These are phyloP conservation scores for Drosophila lacertosa DNA, from an alignment of 1,140 invertebrate genomes.

Conservation along the genomic window DNA sequence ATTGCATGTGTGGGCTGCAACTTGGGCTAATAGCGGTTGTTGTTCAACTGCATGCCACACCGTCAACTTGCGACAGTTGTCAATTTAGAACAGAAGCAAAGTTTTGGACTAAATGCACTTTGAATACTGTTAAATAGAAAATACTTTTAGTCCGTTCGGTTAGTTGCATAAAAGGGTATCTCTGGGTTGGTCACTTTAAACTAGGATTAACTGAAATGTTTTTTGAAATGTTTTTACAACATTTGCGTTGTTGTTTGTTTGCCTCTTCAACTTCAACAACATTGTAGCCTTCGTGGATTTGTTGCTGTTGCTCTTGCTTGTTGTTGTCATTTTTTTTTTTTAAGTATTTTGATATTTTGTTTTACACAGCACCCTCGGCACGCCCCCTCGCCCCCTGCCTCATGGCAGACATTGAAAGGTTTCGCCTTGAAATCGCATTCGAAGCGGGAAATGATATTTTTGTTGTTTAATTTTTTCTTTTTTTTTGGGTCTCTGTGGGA, in stretches of 20 bases:
- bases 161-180: too few species aligned
- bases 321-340: constrained; percentile 15
- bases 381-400: constrained; percentile 20
- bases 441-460: constrained; percentile 62
- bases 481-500: constrained; percentile 52
- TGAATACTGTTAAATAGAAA: too few species aligned
- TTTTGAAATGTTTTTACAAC: constrained; percentile 17
- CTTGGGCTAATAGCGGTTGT: constrained; percentile 9
- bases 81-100: background rate
- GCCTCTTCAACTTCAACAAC: constrained; percentile 16
- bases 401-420: constrained; percentile 42
- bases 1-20: constrained; percentile 45
- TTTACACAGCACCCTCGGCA: constrained; percentile 19
- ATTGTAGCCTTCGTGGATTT: constrained; percentile 37
- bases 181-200: background rate
- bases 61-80: constrained; percentile 1
- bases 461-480: constrained; percentile 25
- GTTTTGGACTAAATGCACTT: too few species aligned
- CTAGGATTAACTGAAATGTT: constrained; percentile 1
- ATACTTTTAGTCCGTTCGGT: too few species aligned
- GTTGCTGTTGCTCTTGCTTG: constrained; percentile 23
- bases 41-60: constrained; percentile 9
- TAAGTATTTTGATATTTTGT: constrained; percentile 16
- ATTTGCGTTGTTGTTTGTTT: constrained; percentile 15
- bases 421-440: constrained; percentile 51